Conservation (phyloP, 2,888 invertebrate genomes). For the Electrophaes corylata region DNA sequence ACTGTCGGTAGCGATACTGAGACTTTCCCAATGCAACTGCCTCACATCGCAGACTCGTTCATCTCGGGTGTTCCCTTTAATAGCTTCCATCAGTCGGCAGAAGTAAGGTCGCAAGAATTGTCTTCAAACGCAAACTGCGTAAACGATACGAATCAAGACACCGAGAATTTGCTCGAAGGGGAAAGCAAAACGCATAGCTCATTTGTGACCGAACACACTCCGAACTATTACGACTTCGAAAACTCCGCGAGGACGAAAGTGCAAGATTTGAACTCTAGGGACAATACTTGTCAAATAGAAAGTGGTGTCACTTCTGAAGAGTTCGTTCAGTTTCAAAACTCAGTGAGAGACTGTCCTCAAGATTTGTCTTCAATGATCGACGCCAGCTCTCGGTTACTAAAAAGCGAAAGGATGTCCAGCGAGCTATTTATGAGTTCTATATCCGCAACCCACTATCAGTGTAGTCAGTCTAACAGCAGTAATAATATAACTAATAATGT, state of each 20-base stretch:
- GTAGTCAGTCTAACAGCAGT: slow-evolving; percentile 42
- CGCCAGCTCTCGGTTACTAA: slow-evolving; percentile 61
- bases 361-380: slow-evolving; percentile 66
- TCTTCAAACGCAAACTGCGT: slow-evolving; percentile 37
- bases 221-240: slow-evolving; percentile 70
- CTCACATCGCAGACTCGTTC: slow-evolving; percentile 46
- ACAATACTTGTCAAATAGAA: slow-evolving; percentile 60
- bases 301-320: slow-evolving; percentile 64
- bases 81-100: slow-evolving; percentile 63
- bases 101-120: slow-evolving; percentile 61
- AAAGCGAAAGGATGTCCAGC: slow-evolving; percentile 61
- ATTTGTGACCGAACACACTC: slow-evolving; percentile 50
- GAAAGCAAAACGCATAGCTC: slow-evolving; percentile 58
- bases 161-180: slow-evolving; percentile 53
- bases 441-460: slow-evolving; percentile 32
- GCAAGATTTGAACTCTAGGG: slow-evolving; percentile 57
- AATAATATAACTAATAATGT: neutral
- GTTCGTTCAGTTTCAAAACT: slow-evolving; percentile 65
- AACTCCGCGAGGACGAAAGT: slow-evolving; percentile 61
- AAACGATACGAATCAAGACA: neutral
- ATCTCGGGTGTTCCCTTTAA: slow-evolving; percentile 54
- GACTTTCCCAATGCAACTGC: slow-evolving; percentile 55
- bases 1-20: slow-evolving; percentile 45
- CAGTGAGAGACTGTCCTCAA: slow-evolving; percentile 62
- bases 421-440: slow-evolving; percentile 49